Conservation (phyloP, 1,140 invertebrate species). For the Micrasema minimum region DNA sequence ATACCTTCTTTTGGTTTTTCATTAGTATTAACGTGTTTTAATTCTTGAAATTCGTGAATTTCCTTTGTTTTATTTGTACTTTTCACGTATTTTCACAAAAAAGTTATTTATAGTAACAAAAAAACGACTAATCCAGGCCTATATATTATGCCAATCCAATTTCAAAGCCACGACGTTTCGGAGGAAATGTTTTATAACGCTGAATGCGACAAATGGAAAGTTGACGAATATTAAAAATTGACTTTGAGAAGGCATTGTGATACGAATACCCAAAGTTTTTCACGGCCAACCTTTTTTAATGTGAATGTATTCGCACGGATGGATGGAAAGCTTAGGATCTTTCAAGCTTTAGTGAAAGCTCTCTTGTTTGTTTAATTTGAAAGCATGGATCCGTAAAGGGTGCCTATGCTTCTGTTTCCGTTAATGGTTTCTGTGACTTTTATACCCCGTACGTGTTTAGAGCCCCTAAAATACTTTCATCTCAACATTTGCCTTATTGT, state of each 20-base stretch:
- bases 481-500: slow-evolving; percentile 10
- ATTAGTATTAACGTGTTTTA: too few species aligned
- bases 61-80: too few species aligned
- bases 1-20: too few species aligned
- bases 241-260: neutral
- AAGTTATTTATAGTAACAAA: too few species aligned
- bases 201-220: slow-evolving; percentile 1
- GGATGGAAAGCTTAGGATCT: slow-evolving; percentile 5
- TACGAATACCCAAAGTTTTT: neutral
- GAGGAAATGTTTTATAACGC: neutral
- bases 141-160: too few species aligned
- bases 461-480: neutral
- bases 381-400: slow-evolving; percentile 31
- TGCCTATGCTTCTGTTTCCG: slow-evolving; percentile 28
- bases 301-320: slow-evolving; percentile 22
- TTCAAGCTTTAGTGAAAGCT: slow-evolving; percentile 23
- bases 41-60: too few species aligned
- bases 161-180: too few species aligned
- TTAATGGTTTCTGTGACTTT: slow-evolving; percentile 39
- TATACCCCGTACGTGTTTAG: slow-evolving; percentile 27
- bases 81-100: too few species aligned
- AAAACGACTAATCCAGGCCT: too few species aligned
- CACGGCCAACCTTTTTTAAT: slow-evolving; percentile 17
- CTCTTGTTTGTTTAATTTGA: slow-evolving; percentile 43
- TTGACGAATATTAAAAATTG: slow-evolving; percentile 11